Base-by-base conservation (phyloP, 1,140 invertebrate species). In the Plectus sambesii region DNA sequence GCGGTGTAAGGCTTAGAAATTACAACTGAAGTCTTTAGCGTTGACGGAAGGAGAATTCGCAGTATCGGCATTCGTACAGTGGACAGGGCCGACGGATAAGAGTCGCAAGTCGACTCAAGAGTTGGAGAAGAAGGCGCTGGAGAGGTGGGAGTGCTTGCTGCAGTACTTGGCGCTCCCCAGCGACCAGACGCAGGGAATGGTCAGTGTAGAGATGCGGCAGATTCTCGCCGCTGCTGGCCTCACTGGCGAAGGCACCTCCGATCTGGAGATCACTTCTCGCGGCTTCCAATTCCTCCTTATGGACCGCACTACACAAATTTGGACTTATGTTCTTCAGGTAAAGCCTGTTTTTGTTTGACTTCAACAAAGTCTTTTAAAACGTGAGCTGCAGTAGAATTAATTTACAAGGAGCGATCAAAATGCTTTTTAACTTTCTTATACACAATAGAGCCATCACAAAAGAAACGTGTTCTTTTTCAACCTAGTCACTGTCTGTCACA, bases 271-370 rank as follows among this genome's bases (percentile, higher is more conserved):
- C 53, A 93, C 88, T 1, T 79, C 83, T 53, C 82, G 85, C 56
- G 87, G 87, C 2, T 93, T 93, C 73, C 90, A 97, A 71, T 97
- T 98, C 74, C 74, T 97, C 17, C 72, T 98, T 12, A 75, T 96
- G 56, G 88, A 92, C 65, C 87, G 85, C 5, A 78, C 82, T 29
- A 82, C 84, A 33, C 88, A 93, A 78, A 81, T 80, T 35, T 98
- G 90, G 92, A 84, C 87, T 69, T 96, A 96, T 72, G 82, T 96
- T 63, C 77, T 93, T 2, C 86, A 94, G 67, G 42, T 44, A 33
- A 33, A 12, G 12, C 12, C 17, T 12, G 30, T 12, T 33, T 17
- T 12, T 12, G 30, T 33, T 33, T 12, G 30, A 17, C 17, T 33
- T 33, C 17, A 33, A 12, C 17, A 33, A 33, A 33, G 30, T 33